Conservation (phyloP, 2,797 vertebrate species). For the Oceanodroma leucorhoa region DNA sequence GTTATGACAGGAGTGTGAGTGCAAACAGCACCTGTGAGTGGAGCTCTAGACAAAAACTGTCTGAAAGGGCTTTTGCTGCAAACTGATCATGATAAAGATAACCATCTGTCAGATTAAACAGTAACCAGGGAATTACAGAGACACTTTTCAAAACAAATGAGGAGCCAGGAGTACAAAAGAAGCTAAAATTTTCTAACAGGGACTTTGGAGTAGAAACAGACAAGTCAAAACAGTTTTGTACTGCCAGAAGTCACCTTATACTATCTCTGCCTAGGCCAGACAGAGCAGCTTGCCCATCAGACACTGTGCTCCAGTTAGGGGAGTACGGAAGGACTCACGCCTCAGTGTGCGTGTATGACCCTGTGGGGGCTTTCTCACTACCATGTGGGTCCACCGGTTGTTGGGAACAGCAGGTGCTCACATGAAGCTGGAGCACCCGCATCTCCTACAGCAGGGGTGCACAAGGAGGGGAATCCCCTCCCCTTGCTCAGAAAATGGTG, state of each 20-base stretch:
- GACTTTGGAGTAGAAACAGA: not conserved
- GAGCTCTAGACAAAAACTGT: not conserved
- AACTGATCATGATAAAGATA: not conserved
- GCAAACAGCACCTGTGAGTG: not conserved
- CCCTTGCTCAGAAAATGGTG: not conserved
- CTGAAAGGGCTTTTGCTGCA: not conserved
- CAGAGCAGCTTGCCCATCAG: not conserved
- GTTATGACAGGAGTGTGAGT: not conserved
- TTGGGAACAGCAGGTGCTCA: not conserved
- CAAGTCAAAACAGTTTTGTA: not conserved
- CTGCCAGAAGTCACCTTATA: not conserved
- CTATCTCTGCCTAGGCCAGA: not conserved
- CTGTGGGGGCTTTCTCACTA: not conserved
- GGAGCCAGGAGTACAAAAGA: not conserved
- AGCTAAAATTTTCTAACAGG: not conserved
- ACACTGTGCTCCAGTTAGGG: not conserved
- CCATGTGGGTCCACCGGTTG: rapidly evolving
- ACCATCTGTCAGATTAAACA: not conserved
- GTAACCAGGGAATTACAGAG: not conserved
- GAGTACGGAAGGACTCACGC: rapidly evolving
- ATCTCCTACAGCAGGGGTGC: not conserved
- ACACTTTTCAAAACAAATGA: not conserved
- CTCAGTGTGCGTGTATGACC: not conserved
- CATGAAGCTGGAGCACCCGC: not conserved
- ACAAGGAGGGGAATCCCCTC: not conserved